These are phyloP conservation scores for Chauna torquata DNA, from an alignment of 2,113 vertebrate species.

Conservation along the genomic window DNA sequence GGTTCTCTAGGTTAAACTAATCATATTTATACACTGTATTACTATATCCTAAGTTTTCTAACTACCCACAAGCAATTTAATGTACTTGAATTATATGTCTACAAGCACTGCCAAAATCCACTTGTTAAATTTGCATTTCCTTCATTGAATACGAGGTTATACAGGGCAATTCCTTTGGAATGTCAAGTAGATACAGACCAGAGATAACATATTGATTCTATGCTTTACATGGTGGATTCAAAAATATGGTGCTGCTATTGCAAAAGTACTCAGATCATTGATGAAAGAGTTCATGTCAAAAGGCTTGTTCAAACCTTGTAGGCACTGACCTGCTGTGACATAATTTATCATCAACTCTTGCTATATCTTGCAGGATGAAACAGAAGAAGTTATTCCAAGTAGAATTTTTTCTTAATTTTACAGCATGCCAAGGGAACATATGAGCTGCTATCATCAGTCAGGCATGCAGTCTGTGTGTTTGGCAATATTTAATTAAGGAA, in stretches of 20 bases:
- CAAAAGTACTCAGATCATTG: not conserved
- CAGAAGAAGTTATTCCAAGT: not conserved
- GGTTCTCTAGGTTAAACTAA: conserved; percentile 57
- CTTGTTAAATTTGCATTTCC: conserved; percentile 35
- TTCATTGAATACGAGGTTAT: not conserved
- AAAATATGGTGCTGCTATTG: not conserved
- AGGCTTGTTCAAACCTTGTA: not conserved
- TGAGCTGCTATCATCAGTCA: not conserved
- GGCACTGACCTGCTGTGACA: not conserved
- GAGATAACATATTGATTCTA: not conserved
- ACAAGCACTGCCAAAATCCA: conserved; percentile 27
- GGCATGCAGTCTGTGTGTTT: not conserved
- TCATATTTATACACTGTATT: conserved; percentile 44
- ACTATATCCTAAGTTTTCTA: conserved; percentile 43
- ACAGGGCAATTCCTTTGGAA: not conserved
- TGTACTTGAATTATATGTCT: conserved; percentile 4
- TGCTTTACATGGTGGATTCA: not conserved
- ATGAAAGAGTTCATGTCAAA: not conserved
- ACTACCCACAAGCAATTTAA: conserved; percentile 62
- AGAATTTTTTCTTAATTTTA: not conserved
- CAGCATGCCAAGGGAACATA: not conserved
- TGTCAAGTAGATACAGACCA: not conserved
- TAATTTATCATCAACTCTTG: not conserved
- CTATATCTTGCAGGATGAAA: not conserved
- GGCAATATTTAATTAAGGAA: not conserved